Conservation (phyloP, 64 coral and sea anemone genomes). For the Pocillopora damicornis region DNA sequence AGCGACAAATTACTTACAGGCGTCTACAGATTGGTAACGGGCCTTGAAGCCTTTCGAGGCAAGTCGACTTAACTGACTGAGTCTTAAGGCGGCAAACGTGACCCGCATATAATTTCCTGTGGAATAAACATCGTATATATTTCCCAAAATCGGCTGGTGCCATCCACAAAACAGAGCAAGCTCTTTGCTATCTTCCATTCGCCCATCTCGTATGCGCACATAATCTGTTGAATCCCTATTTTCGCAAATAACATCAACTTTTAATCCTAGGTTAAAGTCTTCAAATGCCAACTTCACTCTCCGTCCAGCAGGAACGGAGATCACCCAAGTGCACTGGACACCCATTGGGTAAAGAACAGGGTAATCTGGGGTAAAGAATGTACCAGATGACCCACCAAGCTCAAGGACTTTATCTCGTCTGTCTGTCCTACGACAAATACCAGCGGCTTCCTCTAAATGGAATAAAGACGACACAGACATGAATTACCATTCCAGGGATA, state of each 20-base stretch:
- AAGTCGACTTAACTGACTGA: no score
- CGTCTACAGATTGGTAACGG: neutral
- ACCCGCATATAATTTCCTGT: neutral
- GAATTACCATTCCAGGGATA: no score
- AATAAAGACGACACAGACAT: no score
- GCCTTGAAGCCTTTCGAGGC: neutral
- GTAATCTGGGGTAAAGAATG: conserved; percentile 34
- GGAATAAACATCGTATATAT: neutral
- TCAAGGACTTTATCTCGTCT: no score
- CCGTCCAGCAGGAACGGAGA: conserved; percentile 22
- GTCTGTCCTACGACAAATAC: no score
- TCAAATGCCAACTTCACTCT: conserved; percentile 21
- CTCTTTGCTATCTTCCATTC: neutral
- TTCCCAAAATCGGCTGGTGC: no score
- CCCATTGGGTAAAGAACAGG: conserved; percentile 4
- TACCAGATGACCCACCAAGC: neutral
- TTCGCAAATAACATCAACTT: neutral
- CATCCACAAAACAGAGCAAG: conserved; percentile 16
- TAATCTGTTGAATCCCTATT: conserved; percentile 15
- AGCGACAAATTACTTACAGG: no score
- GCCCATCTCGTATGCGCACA: conserved; percentile 36
- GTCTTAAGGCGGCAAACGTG: neutral
- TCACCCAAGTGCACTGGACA: conserved; percentile 39
- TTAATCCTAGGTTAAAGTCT: neutral
- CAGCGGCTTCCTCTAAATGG: no score